These are phyloP conservation scores for Vulpes ferrilata DNA, from an alignment of 2,113 vertebrate species.

Conservation along the genomic window DNA sequence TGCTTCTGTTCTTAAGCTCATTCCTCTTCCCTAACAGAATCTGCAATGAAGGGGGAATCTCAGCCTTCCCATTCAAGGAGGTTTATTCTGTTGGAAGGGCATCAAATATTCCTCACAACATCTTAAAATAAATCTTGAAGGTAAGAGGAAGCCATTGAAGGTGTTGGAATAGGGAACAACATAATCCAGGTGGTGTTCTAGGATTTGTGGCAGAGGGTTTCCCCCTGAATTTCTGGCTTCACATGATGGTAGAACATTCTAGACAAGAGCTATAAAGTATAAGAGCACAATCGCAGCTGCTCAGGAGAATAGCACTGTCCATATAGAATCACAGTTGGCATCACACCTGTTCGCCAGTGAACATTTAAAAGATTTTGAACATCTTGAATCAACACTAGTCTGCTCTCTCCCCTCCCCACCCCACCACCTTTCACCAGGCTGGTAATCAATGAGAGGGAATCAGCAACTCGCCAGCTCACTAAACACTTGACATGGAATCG, in stretches of 20 bases:
- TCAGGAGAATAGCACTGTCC: background rate
- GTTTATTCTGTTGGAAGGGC: background rate
- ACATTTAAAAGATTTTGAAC: background rate
- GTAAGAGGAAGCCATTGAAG: background rate
- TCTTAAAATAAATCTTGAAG: conserved; percentile 13
- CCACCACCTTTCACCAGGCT: background rate
- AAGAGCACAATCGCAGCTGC: background rate
- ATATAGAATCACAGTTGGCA: background rate
- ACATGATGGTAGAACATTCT: background rate
- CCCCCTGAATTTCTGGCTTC: background rate
- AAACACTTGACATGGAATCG: background rate
- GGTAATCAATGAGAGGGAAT: background rate
- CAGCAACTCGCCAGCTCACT: background rate
- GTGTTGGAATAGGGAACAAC: background rate
- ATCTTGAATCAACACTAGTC: background rate
- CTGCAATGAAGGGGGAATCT: background rate
- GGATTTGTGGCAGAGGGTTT: background rate
- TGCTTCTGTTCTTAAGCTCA: background rate
- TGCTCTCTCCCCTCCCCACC: background rate
- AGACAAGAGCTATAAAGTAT: background rate
- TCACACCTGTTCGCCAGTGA: background rate
- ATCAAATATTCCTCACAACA: background rate
- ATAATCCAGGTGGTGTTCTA: background rate
- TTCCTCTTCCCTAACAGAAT: background rate
- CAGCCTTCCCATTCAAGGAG: background rate